Percentiles rank a stretch among this genome's conserved stretches.
Conservation (phyloP, 2,113 vertebrate species). For the Columbina picui region DNA sequence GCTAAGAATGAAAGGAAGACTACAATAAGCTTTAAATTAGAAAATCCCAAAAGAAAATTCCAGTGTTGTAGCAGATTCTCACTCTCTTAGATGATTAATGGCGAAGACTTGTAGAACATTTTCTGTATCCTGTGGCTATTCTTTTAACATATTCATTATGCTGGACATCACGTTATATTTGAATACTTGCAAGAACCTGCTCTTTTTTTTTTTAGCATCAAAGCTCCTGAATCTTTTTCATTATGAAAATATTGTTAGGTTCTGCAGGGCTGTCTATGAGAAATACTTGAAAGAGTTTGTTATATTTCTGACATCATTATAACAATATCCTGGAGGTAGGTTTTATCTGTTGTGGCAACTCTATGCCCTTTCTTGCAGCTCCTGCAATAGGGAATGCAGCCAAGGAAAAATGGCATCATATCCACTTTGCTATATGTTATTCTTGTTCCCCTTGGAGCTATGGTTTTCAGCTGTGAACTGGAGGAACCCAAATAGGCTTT, state of each 20-base stretch:
- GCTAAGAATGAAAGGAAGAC: background rate
- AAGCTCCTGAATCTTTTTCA: slow-evolving; percentile 4
- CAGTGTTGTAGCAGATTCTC: background rate
- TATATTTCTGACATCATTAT: background rate
- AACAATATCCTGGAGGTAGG: background rate
- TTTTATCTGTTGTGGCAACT: background rate
- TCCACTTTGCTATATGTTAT: background rate
- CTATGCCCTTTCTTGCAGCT: background rate
- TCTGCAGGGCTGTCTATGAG: background rate
- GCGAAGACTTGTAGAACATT: slow-evolving; percentile 31
- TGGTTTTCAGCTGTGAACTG: background rate
- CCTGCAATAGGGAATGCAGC: background rate
- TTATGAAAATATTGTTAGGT: background rate
- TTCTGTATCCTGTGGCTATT: slow-evolving; percentile 37
- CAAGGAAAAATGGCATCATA: background rate
- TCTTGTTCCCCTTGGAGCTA: background rate
- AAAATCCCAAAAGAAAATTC: slow-evolving; percentile 31
- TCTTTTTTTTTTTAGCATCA: background rate
- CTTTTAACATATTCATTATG: slow-evolving; percentile 47
- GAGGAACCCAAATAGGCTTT: background rate
- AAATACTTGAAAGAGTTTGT: slow-evolving; percentile 32
- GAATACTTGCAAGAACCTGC: background rate
- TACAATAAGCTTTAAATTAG: slow-evolving; percentile 21
- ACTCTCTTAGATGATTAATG: slow-evolving; percentile 45
- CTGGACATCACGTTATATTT: slow-evolving; percentile 8